A percentile compares a stretch with the other conserved stretches of the same genome.
phyloP scores from a whole-genome alignment of 2,113 vertebrate species.

The Trichomycterus rosablanca region DNA sequence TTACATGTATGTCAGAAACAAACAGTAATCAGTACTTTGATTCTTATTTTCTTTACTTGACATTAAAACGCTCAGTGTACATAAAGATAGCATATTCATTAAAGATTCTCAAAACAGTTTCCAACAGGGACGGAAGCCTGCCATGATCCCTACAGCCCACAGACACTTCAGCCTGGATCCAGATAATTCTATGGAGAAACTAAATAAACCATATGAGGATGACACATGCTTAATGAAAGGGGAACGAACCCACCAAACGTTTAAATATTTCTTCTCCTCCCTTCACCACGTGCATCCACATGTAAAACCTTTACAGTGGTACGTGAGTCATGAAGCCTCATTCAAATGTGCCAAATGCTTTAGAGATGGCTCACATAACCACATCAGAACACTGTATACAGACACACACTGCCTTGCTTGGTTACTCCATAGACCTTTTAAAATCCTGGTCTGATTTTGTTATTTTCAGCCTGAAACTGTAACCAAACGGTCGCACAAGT shows the following conservation, averaged over 20 bases:
- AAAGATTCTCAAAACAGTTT: neutral
- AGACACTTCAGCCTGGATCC: neutral
- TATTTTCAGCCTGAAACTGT: too few relatives aligned
- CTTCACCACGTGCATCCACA: slow-evolving; percentile 16
- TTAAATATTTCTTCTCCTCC: slow-evolving; percentile 26
- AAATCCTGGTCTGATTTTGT: too few relatives aligned
- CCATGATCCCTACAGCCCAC: neutral
- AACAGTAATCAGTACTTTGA: too few relatives aligned
- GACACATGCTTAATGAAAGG: slow-evolving; percentile 26
- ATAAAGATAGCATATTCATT: too few relatives aligned
- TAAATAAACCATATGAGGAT: slow-evolving; percentile 4
- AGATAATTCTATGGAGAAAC: neutral
- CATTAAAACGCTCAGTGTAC: too few relatives aligned
- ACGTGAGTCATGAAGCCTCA: slow-evolving; percentile 22
- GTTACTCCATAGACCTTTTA: neutral
- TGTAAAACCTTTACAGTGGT: neutral
- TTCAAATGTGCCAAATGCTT: slow-evolving; percentile 7
- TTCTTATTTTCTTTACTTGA: too few relatives aligned
- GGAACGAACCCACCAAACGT: slow-evolving; percentile 28
- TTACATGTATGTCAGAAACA: too few relatives aligned
- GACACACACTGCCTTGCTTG: neutral
- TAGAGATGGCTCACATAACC: slow-evolving; percentile 13
- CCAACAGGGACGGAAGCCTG: neutral
- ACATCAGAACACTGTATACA: neutral
- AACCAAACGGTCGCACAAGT: too few relatives aligned